These are phyloP conservation scores for Eubucco bourcierii DNA, from an alignment of 2,113 vertebrate species.

Conservation along the genomic window DNA sequence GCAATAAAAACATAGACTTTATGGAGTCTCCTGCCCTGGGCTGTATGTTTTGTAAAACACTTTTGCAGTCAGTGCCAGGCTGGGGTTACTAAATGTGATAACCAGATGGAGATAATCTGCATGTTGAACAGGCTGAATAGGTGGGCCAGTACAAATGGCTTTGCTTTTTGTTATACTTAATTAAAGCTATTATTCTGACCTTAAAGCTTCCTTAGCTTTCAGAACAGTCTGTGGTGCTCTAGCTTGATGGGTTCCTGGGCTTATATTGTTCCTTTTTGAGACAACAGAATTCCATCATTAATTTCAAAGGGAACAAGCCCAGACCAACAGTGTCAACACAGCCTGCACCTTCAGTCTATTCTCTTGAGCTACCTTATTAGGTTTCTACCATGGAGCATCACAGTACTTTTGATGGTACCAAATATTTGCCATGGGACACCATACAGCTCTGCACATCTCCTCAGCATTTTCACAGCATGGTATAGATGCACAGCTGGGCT, in stretches of 20 bases:
- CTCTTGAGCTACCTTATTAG: neutral
- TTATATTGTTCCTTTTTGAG: neutral
- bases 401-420: neutral
- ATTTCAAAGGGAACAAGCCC: neutral
- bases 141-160: neutral
- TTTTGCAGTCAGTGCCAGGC: constrained; percentile 43
- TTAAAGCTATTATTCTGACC: constrained; percentile 34
- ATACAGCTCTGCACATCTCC: neutral
- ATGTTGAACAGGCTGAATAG: neutral
- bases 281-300: neutral
- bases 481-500: neutral
- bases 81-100: constrained; percentile 31
- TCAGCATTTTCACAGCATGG: neutral
- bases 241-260: neutral
- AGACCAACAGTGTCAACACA: neutral
- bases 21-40: constrained; percentile 48
- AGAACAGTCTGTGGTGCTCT: neutral
- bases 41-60: constrained; percentile 49
- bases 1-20: constrained; percentile 45
- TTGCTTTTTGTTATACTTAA: constrained; percentile 38
- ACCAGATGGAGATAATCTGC: constrained; percentile 54
- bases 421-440: neutral
- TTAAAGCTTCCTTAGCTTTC: neutral
- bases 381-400: neutral
- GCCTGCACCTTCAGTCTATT: neutral